Percentiles rank a stretch among this genome's conserved stretches.
These are phyloP conservation scores for Acropora tenuis DNA, from an alignment of 64 coral and sea anemone species.

Conservation along the genomic window DNA sequence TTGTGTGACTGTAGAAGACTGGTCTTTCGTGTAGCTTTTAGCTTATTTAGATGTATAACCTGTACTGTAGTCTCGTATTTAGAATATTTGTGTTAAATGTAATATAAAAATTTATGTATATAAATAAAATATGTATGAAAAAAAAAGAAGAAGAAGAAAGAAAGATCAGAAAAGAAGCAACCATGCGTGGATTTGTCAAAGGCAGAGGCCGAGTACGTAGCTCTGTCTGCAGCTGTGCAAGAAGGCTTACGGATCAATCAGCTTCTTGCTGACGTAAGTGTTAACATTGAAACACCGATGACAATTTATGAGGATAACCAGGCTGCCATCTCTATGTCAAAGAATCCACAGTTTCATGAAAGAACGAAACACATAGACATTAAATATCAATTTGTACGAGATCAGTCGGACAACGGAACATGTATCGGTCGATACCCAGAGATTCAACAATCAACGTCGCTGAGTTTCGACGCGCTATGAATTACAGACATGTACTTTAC, in stretches of 20 bases:
- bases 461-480: no score
- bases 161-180: no score
- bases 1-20: neutral
- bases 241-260: slow-evolving; percentile 66
- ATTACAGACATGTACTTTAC: no score
- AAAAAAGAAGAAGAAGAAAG: neutral
- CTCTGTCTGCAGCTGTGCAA: slow-evolving; percentile 54
- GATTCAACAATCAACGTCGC: slow-evolving; percentile 11
- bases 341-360: slow-evolving; percentile 77
- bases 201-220: slow-evolving; percentile 57
- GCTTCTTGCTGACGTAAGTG: slow-evolving; percentile 40
- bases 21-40: no score
- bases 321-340: slow-evolving; percentile 63
- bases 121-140: no score
- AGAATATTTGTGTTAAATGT: neutral
- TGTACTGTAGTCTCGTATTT: neutral
- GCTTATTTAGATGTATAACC: no score
- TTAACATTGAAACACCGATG: slow-evolving; percentile 19
- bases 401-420: slow-evolving; percentile 54
- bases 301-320: slow-evolving; percentile 75
- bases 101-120: neutral
- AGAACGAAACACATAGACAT: slow-evolving; percentile 65
- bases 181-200: slow-evolving; percentile 53
- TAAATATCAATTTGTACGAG: neutral
- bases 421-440: no score